Percentiles rank a stretch among this genome's conserved stretches.
Evolutionary conservation across 2,888 invertebrate genomes (phyloP).

Genomic region (Andrena praecox): DNA sequence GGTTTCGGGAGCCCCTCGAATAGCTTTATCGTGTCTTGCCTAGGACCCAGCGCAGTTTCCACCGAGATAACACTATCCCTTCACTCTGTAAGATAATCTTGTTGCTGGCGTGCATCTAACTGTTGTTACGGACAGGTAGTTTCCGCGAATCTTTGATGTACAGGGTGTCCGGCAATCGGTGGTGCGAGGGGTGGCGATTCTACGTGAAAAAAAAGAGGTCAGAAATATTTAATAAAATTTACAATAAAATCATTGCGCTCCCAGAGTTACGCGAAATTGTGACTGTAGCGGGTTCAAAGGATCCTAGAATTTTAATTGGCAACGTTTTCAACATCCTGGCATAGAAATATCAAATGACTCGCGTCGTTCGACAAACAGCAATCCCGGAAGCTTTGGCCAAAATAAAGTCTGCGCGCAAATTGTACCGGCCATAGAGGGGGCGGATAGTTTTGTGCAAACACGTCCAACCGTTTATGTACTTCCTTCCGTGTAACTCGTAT

Average conservation of each 20-base stretch:
- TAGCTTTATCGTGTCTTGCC: constrained; percentile 73
- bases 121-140: constrained; percentile 62
- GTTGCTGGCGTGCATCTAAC: constrained; percentile 63
- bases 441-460: constrained; percentile 53
- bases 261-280: no score
- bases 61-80: constrained; percentile 60
- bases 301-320: neutral
- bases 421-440: constrained; percentile 40
- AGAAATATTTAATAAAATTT: no score
- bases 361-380: constrained; percentile 30
- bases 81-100: constrained; percentile 66
- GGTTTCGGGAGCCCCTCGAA: constrained; percentile 63
- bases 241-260: no score
- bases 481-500: constrained; percentile 39
- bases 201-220: no score
- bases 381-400: constrained; percentile 50
- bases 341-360: constrained; percentile 18
- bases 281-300: no score
- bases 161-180: no score
- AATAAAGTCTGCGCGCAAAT: constrained; percentile 58
- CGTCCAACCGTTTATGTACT: constrained; percentile 15
- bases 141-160: constrained; percentile 51
- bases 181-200: no score
- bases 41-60: constrained; percentile 62
- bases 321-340: constrained; percentile 24